Base-by-base conservation (phyloP, 1,140 invertebrate genomes). In the Dreissena polymorpha region DNA sequence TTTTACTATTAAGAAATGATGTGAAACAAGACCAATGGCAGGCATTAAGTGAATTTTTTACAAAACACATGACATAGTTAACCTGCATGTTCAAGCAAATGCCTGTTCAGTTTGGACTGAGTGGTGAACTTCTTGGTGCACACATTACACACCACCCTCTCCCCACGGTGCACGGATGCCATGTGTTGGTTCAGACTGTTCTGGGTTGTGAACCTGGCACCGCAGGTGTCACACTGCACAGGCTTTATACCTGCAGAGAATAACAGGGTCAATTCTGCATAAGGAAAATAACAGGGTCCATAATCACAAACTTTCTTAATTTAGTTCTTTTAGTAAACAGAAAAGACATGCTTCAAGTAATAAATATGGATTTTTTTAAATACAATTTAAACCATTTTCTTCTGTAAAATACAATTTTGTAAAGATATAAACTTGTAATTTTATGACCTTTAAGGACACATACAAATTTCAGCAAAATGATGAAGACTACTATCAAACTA, bases 71-170 rank as follows among this genome's bases (percentile, higher is more conserved):
- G 8, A 39, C 39, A 39, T 39, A 39, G 39, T 39, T 5, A 5
- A 76, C 74, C 74, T 50, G 74, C 50, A 76, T 76, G 74, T 39
- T 76, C 67, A 63, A 76, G 65, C 23, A 25, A 39, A 67, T 76
- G 74, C 7, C 65, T 64, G 51, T 76, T 76, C 13, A 65, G 74
- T 39, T 76, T 63, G 55, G 65, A 76, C n/a, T 76, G 65, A 21
- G 74, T 76, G 29, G 67, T 49, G n/a, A 76, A 76, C 18, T 65
- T 16, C 53, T 64, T 76, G 50, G 39, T 64, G 55, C 74, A 76
- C n/a, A 67, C 2, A n/a, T 21, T 12, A 76, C 74, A 76, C 7
- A 51, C 27, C 25, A 76, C 65, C 18, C 64, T 64, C 18, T 50
- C 16, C 14, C 67, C 60, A 25, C 27, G 50, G 39, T 76, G 74